Evolutionary conservation across 2,888 invertebrate species (phyloP), one percentile per base, ranked within the genome.

Genomic region (Eilema caniola): DNA sequence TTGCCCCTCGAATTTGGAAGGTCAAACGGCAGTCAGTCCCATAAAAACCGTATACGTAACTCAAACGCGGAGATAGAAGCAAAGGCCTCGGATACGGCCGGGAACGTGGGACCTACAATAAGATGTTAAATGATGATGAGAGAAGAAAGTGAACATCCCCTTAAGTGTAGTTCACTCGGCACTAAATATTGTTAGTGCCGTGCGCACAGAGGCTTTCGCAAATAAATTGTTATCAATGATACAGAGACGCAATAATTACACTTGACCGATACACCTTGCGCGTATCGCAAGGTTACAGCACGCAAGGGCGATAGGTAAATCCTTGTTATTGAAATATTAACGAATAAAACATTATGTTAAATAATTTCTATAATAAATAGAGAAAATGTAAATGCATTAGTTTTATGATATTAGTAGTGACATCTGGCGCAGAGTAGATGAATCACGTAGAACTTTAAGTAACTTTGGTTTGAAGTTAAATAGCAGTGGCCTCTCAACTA

Each of bases 81-180:
- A 37, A 37, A 4, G 31, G 31, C 8, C 3, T 37, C 1, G 12
- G 11, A 12, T 37, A 37, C 33, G 31, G 8, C 31, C 31, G 31
- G 31, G 5, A 33, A 8, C 7, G 31, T 12, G 12, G 33, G 33
- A 37, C 11, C 33, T 12, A 37, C 3, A 1, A 1, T 37, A 37
- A 1, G 12, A 12, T 37, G 33, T n/a, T n/a, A n/a, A n/a, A 37
- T 37, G 33, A 37, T 37, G 33, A 37, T 33, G 33, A 37, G 31
- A 37, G 33, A 3, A 16, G 10, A 41, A 41, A 41, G 41, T 41
- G 16, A 41, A 14, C 16, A 83, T 83, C 89, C 62, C 89, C 92
- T 94, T 94, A 93, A 93, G 76, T 80, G 60, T 77, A 71, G 82
- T 89, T 87, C 93, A 89, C 93, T 80, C 93, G 93, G 74, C 93